Conservation (phyloP, 2,797 vertebrate genomes). For the Falco naumanni region DNA sequence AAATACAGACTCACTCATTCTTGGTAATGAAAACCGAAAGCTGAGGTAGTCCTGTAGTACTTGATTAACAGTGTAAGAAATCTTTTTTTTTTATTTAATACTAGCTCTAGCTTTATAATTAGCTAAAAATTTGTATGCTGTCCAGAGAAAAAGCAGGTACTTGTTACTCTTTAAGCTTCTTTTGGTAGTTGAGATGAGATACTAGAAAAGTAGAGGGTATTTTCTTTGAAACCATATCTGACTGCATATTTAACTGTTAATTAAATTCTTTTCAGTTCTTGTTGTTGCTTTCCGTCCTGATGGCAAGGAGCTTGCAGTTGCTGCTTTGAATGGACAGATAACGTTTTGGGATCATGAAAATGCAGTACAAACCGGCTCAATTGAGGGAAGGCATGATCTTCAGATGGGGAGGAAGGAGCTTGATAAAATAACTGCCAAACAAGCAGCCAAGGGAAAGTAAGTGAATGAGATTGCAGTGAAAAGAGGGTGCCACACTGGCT, state of each 20-base stretch:
- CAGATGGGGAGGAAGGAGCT: slow-evolving; percentile 91
- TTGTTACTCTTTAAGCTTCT: not conserved
- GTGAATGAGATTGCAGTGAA: slow-evolving; percentile 46
- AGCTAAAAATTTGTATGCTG: not conserved
- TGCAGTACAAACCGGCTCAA: slow-evolving; percentile 84
- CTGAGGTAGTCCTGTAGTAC: not conserved
- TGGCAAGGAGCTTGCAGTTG: slow-evolving; percentile 90
- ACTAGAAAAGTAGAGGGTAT: not conserved
- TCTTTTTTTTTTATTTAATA: not conserved
- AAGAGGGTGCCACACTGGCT: not conserved
- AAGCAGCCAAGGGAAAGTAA: slow-evolving; percentile 93
- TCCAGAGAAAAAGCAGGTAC: not conserved
- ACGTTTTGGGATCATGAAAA: slow-evolving; percentile 91
- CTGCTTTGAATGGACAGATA: slow-evolving; percentile 90
- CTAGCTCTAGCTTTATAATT: not conserved
- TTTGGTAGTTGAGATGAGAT: not conserved
- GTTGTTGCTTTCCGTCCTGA: slow-evolving; percentile 89
- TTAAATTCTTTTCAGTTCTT: slow-evolving; percentile 77
- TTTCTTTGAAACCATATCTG: not conserved
- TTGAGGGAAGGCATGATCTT: slow-evolving; percentile 90
- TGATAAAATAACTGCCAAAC: slow-evolving; percentile 95
- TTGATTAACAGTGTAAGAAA: not conserved
- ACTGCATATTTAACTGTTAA: not conserved
- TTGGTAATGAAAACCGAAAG: not conserved
- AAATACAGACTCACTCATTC: not conserved